Evolutionary conservation across 2,797 vertebrate genomes (phyloP), one percentile per base, ranked within the genome.

Genomic region (Periparus ater): DNA sequence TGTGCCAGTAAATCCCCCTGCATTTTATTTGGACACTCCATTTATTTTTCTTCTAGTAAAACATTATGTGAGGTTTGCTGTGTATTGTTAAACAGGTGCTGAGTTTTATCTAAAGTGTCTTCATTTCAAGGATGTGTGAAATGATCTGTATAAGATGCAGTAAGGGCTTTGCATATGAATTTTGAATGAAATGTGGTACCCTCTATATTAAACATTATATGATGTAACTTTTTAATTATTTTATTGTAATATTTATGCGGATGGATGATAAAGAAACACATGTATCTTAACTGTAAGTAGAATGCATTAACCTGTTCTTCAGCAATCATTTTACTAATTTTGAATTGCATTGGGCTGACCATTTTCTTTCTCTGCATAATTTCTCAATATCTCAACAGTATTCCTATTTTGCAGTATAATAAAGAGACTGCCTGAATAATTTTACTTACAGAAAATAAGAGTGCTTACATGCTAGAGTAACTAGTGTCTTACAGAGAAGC

Each of bases 1-100:
- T 55, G 45, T 87, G 78, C 81, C 78, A 93, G 95, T 89, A 95
- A 96, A 96, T 85, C 54, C 22, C 25, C 7, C 36, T 91, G 50
- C 36, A 51, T 91, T 95, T 92, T 89, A 88, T 92, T 62, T 79
- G 45, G 61, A 67, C 16, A 11, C 27, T 51, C 3, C 4, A 38
- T 83, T 94, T 93, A 14, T 82, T 89, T 79, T 85, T 62, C 34
- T 88, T 88, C 68, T 75, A 55, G 71, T 85, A 91, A 88, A 96
- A 85, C 17, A 51, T 79, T 73, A 68, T n/a, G 17, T 62, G 66
- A 68, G 13, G 18, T 66, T 89, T 86, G 22, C 30, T 73, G 30
- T 72, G 45, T 58, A 30, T 54, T 88, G 54, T 81, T 70, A 81
- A 92, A 73, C 13, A 82, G 63, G 19, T 71, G 15, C 40, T 65